phyloP scores from a whole-genome alignment of 2,113 vertebrate genomes.

The Catharus minimus region DNA sequence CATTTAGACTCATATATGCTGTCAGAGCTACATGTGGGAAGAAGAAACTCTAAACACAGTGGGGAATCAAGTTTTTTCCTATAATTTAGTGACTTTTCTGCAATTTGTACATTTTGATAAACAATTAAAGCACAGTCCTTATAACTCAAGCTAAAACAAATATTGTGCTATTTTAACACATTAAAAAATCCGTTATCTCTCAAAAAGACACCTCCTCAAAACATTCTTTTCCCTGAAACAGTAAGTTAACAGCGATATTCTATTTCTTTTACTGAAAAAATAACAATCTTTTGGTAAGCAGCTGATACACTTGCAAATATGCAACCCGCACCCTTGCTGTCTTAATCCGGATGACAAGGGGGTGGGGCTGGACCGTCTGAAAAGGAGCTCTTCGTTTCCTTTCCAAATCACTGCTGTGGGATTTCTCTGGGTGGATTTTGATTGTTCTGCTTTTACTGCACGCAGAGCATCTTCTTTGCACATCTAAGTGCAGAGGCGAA shows the following conservation, averaged over 20 bases:
- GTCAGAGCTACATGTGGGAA: neutral
- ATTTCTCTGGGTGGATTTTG: constrained; percentile 56
- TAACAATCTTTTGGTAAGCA: constrained; percentile 36
- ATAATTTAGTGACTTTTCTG: neutral
- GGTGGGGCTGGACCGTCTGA: constrained; percentile 31
- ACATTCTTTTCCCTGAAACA: neutral
- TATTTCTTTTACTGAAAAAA: constrained; percentile 7
- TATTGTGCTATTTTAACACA: neutral
- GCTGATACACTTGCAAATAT: constrained; percentile 61
- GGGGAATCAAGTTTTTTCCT: neutral
- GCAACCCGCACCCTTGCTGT: constrained; percentile 30
- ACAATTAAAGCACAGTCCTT: neutral
- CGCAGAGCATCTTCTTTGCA: constrained; percentile 55
- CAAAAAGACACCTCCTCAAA: neutral
- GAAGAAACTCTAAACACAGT: neutral
- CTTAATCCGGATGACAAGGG: constrained; percentile 56
- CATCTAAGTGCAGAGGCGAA: constrained; percentile 57
- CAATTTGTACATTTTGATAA: neutral
- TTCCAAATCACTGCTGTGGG: constrained; percentile 50
- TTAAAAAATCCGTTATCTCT: neutral
- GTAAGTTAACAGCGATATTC: neutral
- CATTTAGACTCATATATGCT: neutral
- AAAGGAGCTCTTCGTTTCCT: constrained; percentile 49
- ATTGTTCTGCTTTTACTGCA: constrained; percentile 60
- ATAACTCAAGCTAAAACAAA: constrained; percentile 12